Evolutionary conservation across 2,888 invertebrate genomes (phyloP), one percentile per base, ranked within the genome.

Genomic region (Aromia moschata): DNA sequence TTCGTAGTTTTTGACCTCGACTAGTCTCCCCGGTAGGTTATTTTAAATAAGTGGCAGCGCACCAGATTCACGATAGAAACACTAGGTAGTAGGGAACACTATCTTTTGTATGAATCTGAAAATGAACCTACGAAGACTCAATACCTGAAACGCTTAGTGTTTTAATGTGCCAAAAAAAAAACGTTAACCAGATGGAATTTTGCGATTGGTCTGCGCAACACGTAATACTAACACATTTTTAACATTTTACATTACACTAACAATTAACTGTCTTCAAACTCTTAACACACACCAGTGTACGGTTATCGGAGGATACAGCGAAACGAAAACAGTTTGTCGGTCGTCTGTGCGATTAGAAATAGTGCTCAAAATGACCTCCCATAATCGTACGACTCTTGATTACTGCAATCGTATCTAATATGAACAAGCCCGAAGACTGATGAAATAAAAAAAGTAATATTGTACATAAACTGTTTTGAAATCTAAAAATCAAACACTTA

Each of bases 401-500:
- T n/a, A 46, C 55, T 63, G 51, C 54, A 61, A 57, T 60, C 55
- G 60, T 55, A 61, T 49, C 54, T 55, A 55, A 62, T 56, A 67
- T 62, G 40, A 67, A 60, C 56, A 69, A 67, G 68, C 61, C 68
- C 65, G 70, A 72, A 73, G 72, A 73, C 72, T 73, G 73, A 68
- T 67, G 62, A 64, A 64, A 67, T 60, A 58, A 57, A n/a, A n/a
- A n/a, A n/a, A n/a, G n/a, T n/a, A n/a, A 51, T 55, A 58, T 61
- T 67, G 64, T 68, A 68, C 52, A 69, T 68, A 67, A 62, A 65
- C 58, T 59, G 62, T 66, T 62, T 62, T 58, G 58, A 65, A 65
- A 62, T 31, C 51, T 52, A 61, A 62, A 45, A 68, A 66, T 60
- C 64, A 65, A 65, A 60, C 59, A 60, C 51, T 61, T 54, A 62